phyloP scores from a whole-genome alignment of 2,113 vertebrate species.

The Rissa tridactyla region DNA sequence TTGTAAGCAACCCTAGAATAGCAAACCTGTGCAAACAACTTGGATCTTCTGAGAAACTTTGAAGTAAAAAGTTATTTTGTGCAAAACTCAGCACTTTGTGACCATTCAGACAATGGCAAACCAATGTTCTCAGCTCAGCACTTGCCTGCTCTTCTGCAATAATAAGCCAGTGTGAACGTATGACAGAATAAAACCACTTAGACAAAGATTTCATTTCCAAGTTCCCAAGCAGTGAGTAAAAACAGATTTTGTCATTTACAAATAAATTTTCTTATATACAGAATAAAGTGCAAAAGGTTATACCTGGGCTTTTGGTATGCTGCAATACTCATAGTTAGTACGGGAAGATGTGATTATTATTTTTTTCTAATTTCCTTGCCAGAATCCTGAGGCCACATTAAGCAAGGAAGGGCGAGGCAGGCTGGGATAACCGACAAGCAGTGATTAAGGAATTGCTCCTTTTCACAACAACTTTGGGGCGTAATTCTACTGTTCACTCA shows the following conservation, averaged over 20 bases:
- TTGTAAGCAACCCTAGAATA: slow-evolving; percentile 24
- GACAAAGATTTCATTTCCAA: background rate
- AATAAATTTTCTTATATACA: background rate
- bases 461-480: background rate
- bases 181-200: background rate
- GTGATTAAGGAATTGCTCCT: background rate
- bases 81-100: slow-evolving; percentile 23
- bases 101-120: background rate
- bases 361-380: background rate
- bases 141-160: background rate
- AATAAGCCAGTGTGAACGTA: background rate
- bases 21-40: slow-evolving; percentile 56
- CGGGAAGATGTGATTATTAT: background rate
- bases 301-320: background rate
- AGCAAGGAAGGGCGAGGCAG: background rate
- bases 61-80: background rate
- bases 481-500: background rate
- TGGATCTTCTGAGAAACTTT: slow-evolving; percentile 24
- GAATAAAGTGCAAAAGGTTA: background rate
- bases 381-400: background rate
- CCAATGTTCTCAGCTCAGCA: slow-evolving; percentile 19
- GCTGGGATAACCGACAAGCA: background rate
- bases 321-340: background rate
- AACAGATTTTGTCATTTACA: background rate
- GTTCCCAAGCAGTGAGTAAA: background rate